Percentiles rank a stretch among this genome's conserved stretches.
These are phyloP conservation scores for Hypothenemus hampei DNA, from an alignment of 1,140 invertebrate species.

Conservation along the genomic window DNA sequence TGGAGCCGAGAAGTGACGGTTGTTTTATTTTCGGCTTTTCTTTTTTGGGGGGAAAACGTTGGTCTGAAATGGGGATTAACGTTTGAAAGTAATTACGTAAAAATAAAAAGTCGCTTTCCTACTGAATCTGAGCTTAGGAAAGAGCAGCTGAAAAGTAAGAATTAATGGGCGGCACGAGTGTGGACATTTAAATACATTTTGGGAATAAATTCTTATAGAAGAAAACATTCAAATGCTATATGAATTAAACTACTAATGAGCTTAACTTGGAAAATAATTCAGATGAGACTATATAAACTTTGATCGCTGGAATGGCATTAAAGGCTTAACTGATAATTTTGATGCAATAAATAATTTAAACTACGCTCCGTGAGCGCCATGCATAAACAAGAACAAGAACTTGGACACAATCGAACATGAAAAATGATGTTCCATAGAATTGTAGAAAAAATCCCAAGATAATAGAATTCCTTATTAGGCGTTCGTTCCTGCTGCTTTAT, in stretches of 20 bases:
- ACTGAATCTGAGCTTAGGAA: slow-evolving; percentile 13
- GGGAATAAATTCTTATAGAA: background rate
- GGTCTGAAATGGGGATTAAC: slow-evolving; percentile 12
- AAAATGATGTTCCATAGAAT: background rate
- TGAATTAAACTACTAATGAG: too few species aligned
- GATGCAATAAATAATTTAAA: too few species aligned
- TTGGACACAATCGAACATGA: slow-evolving; percentile 6
- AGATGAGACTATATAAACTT: too few species aligned
- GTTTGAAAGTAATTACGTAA: slow-evolving; percentile 16
- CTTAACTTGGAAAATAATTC: background rate
- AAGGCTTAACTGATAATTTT: background rate
- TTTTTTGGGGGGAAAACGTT: too few species aligned
- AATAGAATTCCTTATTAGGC: background rate
- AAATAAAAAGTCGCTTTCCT: slow-evolving; percentile 16
- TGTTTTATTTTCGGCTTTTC: slow-evolving; percentile 19
- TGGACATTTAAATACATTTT: slow-evolving; percentile 5
- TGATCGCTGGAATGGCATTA: too few species aligned
- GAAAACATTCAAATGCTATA: background rate
- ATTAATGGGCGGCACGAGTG: slow-evolving; percentile 6
- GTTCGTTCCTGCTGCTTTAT: too few species aligned
- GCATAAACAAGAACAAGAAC: too few species aligned
- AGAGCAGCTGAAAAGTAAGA: slow-evolving; percentile 9
- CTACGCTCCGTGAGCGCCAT: too few species aligned
- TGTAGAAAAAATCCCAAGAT: background rate
- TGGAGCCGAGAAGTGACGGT: slow-evolving; percentile 8